Conservation (phyloP, 2,888 invertebrate species). For the Orthonychiurus folsomi region DNA sequence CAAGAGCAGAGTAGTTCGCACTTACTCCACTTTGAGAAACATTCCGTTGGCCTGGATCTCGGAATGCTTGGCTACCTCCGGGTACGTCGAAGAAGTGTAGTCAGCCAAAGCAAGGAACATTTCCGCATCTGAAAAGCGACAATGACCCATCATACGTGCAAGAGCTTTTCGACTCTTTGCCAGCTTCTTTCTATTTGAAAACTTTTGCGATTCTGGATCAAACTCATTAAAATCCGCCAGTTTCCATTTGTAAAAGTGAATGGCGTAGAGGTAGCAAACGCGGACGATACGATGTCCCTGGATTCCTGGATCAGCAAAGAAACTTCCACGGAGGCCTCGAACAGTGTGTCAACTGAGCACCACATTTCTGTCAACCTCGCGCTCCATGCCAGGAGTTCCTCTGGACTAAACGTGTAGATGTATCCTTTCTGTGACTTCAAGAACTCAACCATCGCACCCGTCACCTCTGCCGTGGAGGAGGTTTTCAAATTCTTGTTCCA, state of each 20-base stretch:
- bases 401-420: too few relatives aligned
- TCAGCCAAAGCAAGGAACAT: constrained; percentile 10
- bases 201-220: background rate
- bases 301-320: constrained; percentile 1
- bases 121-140: constrained; percentile 4
- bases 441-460: too few relatives aligned
- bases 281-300: constrained; percentile 9
- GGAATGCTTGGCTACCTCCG: background rate
- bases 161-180: background rate
- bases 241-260: constrained; percentile 10
- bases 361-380: background rate
- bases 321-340: background rate
- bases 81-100: constrained; percentile 3
- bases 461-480: too few relatives aligned
- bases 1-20: too few relatives aligned
- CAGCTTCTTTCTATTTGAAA: background rate
- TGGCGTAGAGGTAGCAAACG: constrained; percentile 11
- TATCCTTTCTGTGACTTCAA: too few relatives aligned
- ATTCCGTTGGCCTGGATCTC: background rate
- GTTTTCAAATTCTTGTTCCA: too few relatives aligned
- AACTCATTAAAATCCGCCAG: background rate
- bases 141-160: background rate
- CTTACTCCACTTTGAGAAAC: constrained; percentile 11
- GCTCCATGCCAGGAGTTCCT: too few relatives aligned
- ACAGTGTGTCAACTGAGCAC: background rate